phyloP scores from a whole-genome alignment of 2,888 invertebrate genomes.

The Rotaria macrura region DNA sequence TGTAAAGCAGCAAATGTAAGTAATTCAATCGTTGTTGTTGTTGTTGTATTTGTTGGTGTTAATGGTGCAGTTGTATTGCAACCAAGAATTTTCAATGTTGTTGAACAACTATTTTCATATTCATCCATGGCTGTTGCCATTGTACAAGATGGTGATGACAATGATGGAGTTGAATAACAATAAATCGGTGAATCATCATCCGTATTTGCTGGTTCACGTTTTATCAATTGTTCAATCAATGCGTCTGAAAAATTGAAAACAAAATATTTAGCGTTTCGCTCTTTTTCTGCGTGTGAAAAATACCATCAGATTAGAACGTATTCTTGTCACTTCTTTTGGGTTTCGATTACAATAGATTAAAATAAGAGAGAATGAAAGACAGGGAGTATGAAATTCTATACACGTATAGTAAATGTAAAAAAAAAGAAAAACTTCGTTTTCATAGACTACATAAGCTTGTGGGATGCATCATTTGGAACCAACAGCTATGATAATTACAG shows the following conservation, averaged over 20 bases:
- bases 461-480: no score
- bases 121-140: not conserved
- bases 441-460: no score
- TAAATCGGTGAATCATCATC: not conserved
- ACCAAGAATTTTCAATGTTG: conserved; percentile 9
- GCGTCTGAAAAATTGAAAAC: not conserved
- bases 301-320: no score
- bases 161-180: not conserved
- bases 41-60: not conserved
- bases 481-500: no score
- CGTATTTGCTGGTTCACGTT: not conserved
- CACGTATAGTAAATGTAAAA: no score
- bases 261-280: not conserved
- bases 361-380: no score
- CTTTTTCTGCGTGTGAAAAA: no score
- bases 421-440: no score
- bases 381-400: no score
- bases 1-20: not conserved
- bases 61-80: conserved; percentile 1
- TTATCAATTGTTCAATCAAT: not conserved
- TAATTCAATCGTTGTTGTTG: not conserved
- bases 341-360: no score
- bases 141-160: not conserved
- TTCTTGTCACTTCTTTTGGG: no score
- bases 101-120: conserved; percentile 15